Percentiles rank a stretch among this genome's conserved stretches.
These are phyloP conservation scores for Neuroterus valhalla DNA, from an alignment of 1,140 invertebrate genomes.

Conservation along the genomic window DNA sequence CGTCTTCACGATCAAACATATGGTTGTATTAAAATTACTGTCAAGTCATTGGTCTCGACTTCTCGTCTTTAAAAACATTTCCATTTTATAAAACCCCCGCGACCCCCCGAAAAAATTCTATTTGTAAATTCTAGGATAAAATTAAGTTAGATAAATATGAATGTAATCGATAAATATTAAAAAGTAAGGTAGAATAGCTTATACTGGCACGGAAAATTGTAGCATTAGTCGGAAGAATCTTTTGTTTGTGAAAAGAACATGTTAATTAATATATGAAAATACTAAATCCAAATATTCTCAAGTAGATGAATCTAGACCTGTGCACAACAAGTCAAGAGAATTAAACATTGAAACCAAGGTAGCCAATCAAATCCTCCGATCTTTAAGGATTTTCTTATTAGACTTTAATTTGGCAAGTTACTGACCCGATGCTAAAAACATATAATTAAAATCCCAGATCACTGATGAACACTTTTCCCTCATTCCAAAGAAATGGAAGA, in stretches of 20 bases:
- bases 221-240: not conserved
- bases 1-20: not conserved
- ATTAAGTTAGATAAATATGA: not conserved
- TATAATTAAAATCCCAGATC: not conserved
- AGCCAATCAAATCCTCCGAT: too few species aligned
- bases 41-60: constrained; percentile 17
- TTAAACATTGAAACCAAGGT: too few species aligned
- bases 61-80: not conserved
- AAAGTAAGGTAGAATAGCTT: not conserved
- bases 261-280: too few species aligned
- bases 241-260: not conserved
- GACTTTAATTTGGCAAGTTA: too few species aligned
- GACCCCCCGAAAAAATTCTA: not conserved
- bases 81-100: constrained; percentile 15
- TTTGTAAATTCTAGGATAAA: not conserved
- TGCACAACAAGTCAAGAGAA: not conserved
- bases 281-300: too few species aligned
- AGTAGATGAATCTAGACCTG: not conserved
- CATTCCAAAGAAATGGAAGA: not conserved
- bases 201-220: constrained; percentile 9
- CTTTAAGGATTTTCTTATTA: too few species aligned
- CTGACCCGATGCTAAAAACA: not conserved
- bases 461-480: not conserved
- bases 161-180: not conserved
- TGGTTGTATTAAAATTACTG: constrained; percentile 15